Evolutionary conservation across 2,113 vertebrate genomes (phyloP), one percentile per base, ranked within the genome.

Genomic region (Scytalopus superciliaris): DNA sequence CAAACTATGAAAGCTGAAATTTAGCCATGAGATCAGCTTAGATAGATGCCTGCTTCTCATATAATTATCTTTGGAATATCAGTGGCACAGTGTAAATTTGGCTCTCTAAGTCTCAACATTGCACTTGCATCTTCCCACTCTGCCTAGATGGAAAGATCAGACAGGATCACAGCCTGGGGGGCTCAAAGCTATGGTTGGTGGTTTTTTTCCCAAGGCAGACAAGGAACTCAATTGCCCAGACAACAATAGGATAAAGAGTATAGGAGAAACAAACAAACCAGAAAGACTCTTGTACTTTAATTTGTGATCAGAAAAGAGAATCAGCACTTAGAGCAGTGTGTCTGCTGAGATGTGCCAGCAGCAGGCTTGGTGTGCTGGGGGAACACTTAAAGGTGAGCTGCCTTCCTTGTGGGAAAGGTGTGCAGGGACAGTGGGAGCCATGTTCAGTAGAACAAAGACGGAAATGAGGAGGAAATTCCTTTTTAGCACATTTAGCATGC

Each of bases 391-490:
- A 60, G 49, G 25, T 0, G 0, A 83, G 70, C 50, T 87, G 50
- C 44, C 13, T 63, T 83, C 82, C 84, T 70, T 21, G 12, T 50
- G 50, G 53, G 77, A n/a, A 74, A 18, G 44, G 64, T 49, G 44
- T 19, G 1, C 31, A 15, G 79, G 70, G 77, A 57, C 52, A 19
- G 37, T 83, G 70, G 45, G 88, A 88, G 55, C 47, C 28, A 4
- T 18, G 70, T 27, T 94, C 45, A 76, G n/a, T 39, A 25, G 88
- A 84, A 87, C 30, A 66, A 82, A 90, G 60, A 73, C 79, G 67
- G 52, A 96, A 95, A 87, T 94, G 88, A 93, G 37, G 19, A 96
- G 89, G 85, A 95, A 92, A 78, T 95, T 88, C 75, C 59, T 70
- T 93, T 72, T 93, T 90, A 94, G 82, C 81, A 90, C 84, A 68